phyloP scores from a whole-genome alignment of 2,888 invertebrate species.

The Lapara coniferarum region DNA sequence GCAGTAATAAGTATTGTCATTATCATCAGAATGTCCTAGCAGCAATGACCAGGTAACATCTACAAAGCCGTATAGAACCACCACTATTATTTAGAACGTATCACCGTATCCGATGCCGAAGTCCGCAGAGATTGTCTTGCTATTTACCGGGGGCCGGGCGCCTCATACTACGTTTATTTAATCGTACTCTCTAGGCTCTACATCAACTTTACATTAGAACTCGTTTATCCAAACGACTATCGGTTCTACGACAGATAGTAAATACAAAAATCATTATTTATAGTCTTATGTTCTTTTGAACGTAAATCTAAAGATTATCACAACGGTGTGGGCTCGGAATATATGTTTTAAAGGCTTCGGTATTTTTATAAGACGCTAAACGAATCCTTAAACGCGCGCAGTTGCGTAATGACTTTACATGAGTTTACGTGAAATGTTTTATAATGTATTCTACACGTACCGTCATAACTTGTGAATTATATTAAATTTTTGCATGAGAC shows the following conservation, averaged over 20 bases:
- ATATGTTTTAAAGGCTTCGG: constrained; percentile 13
- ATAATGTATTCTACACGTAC: background rate
- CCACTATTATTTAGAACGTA: constrained; percentile 10
- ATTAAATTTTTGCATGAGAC: constrained; percentile 27
- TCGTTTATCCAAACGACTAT: constrained; percentile 22
- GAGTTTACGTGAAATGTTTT: constrained; percentile 7
- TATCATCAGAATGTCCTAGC: background rate
- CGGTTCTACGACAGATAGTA: constrained; percentile 16
- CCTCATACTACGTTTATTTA: constrained; percentile 18
- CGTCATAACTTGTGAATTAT: background rate
- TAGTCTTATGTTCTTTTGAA: constrained; percentile 18
- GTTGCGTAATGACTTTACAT: constrained; percentile 3
- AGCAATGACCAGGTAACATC: background rate
- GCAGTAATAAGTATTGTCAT: constrained; percentile 13
- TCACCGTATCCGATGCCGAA: background rate
- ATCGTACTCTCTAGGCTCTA: constrained; percentile 17
- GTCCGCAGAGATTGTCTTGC: constrained; percentile 5
- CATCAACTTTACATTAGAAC: constrained; percentile 12
- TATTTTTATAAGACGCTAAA: background rate
- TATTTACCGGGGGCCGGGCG: constrained; percentile 16
- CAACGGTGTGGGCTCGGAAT: constrained; percentile 1
- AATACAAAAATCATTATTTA: constrained; percentile 22
- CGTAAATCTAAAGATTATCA: constrained; percentile 19
- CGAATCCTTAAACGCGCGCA: background rate
- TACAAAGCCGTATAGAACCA: background rate